phyloP scores from a whole-genome alignment of 2,888 invertebrate genomes.

The Eubasilissa splendida region DNA sequence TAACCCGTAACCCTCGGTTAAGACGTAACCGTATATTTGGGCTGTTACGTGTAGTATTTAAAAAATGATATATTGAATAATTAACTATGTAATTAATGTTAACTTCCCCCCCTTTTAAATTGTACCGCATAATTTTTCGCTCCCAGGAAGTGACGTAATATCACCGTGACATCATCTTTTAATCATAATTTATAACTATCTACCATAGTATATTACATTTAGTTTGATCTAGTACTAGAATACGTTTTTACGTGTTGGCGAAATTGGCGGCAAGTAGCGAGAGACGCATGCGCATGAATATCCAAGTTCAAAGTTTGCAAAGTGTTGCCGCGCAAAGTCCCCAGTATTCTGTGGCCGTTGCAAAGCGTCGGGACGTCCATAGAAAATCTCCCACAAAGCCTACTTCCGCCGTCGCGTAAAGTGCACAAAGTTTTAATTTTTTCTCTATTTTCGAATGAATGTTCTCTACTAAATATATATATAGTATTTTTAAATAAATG shows the following conservation, averaged over 20 bases:
- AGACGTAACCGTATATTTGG: no score
- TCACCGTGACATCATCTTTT: not conserved
- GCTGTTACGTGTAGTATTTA: no score
- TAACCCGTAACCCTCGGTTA: no score
- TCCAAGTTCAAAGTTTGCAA: conserved; percentile 8
- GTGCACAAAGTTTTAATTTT: not conserved
- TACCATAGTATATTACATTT: no score
- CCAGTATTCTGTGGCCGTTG: conserved; percentile 11
- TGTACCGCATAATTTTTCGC: no score
- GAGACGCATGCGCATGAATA: not conserved
- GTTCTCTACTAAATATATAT: not conserved
- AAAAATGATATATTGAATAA: no score
- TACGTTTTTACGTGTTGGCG: no score
- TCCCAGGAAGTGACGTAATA: not conserved
- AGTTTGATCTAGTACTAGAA: no score
- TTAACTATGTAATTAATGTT: no score
- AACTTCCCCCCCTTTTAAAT: no score
- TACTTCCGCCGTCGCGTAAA: not conserved
- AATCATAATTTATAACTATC: no score
- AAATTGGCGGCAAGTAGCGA: conserved; percentile 23
- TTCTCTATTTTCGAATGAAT: not conserved
- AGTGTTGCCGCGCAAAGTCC: conserved; percentile 3
- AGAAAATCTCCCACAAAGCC: not conserved
- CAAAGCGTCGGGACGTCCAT: conserved; percentile 18
- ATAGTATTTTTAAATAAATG: not conserved